Percentiles rank a stretch among this genome's conserved stretches.
Evolutionary conservation across 2,797 vertebrate species (phyloP).

Genomic region (Eospalax fontanierii): DNA sequence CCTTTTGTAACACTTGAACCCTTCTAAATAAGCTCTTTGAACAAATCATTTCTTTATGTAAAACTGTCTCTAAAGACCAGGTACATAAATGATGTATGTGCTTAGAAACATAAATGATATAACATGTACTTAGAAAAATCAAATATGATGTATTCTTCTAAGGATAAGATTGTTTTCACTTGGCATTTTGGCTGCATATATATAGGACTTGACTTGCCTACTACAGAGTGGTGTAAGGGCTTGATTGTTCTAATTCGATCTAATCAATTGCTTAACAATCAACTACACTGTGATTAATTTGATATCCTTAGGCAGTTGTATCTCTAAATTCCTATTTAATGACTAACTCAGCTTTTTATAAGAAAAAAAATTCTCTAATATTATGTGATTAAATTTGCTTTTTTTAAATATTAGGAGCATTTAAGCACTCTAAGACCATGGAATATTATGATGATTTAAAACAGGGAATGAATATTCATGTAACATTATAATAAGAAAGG

Average conservation of each 20-base stretch:
- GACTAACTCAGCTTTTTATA: slow-evolving; percentile 29
- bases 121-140: neutral
- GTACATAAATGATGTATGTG: too few species aligned
- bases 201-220: neutral
- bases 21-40: neutral
- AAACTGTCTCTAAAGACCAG: neutral
- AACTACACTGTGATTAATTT: slow-evolving; percentile 8
- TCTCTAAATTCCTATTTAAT: slow-evolving; percentile 64
- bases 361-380: slow-evolving; percentile 23
- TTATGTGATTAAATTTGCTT: slow-evolving; percentile 37
- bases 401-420: slow-evolving; percentile 28
- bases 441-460: slow-evolving; percentile 53
- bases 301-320: slow-evolving; percentile 33
- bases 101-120: too few species aligned
- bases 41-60: slow-evolving; percentile 18
- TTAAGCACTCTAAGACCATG: slow-evolving; percentile 35
- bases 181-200: neutral
- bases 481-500: slow-evolving; percentile 13
- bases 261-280: slow-evolving; percentile 46
- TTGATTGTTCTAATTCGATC: slow-evolving; percentile 26
- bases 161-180: neutral
- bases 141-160: neutral
- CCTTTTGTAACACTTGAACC: neutral
- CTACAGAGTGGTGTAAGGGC: neutral
- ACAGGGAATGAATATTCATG: slow-evolving; percentile 41